Evolutionary conservation across 2,113 vertebrate genomes (phyloP), one percentile per base, ranked within the genome.

Genomic region (Rhea pennata): DNA sequence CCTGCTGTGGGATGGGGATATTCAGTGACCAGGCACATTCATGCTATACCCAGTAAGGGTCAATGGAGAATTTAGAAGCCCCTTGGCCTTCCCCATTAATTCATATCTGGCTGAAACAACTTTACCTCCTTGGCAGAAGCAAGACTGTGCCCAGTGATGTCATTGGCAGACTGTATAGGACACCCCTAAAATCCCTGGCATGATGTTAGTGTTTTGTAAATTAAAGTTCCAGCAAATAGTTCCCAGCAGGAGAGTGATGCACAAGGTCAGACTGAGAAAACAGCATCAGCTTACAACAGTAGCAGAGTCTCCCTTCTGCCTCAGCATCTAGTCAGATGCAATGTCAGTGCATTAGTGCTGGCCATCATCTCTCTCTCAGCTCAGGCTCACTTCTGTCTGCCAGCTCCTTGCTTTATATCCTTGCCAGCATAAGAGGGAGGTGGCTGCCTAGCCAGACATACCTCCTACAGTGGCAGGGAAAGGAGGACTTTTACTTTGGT

Each of bases 381-480:
- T 82, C 82, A 82, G 81, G 58, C 58, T 56, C 62, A 22, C 54
- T 94, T 54, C 90, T 90, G 81, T 87, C 87, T 95, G 74, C 75
- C 91, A 95, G 81, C 74, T 91, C 62, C 73, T 91, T 74, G 50
- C 90, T 96, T 95, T 95, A 64, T 94, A 36, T 36, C 36, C 87
- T 94, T 77, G 36, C 36, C 36, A 62, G 90, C 71, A 83, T 53
- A 54, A 65, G 91, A 85, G 48, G 84, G 87, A 92, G 90, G 84
- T 88, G 75, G 80, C 82, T 96, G 82, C 85, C 90, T 14, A 92
- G 93, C 44, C 71, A 95, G 89, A 76, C 75, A 90, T 72, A 29
- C 39, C 0, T 71, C n/a, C 53, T 75, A 77, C 3, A 1, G 36
- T 26, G 29, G n/a, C 17, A 17, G 3, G 6, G 17, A 22, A 17